phyloP scores from a whole-genome alignment of 1,140 invertebrate genomes.

The Marisa cornuarietis region DNA sequence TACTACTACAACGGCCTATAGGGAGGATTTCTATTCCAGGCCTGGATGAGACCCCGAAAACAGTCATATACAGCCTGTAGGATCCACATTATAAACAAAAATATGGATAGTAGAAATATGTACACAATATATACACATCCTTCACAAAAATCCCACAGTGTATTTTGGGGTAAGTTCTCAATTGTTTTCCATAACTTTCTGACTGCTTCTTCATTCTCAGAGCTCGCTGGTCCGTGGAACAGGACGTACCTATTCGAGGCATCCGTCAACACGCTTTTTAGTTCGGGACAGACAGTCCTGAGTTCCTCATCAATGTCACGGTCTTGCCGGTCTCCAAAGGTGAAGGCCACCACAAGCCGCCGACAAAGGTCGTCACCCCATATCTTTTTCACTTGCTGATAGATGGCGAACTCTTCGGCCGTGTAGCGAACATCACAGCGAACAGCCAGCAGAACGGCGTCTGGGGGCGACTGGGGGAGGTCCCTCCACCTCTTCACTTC shows the following conservation, averaged over 20 bases:
- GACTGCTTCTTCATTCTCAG: neutral
- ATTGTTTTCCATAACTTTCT: no score
- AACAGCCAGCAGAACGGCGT: neutral
- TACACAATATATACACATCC: no score
- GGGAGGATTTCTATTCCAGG: no score
- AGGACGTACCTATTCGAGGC: neutral
- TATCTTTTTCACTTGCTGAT: neutral
- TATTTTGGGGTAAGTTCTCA: no score
- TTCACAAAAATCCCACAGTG: no score
- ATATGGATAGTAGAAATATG: no score
- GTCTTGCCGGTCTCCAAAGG: slow-evolving; percentile 2
- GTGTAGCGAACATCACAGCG: neutral
- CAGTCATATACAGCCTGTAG: no score
- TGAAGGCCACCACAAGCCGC: slow-evolving; percentile 4
- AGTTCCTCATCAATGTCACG: neutral
- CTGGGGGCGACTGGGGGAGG: rapidly evolving
- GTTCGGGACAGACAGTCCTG: neutral
- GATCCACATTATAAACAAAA: no score
- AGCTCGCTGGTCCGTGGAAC: neutral
- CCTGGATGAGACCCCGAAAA: no score
- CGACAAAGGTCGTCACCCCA: neutral
- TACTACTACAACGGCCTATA: no score
- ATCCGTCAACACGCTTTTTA: neutral
- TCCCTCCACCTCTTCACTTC: neutral
- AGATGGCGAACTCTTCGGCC: neutral